Conservation (phyloP, 2,113 vertebrate genomes). For the Gymnorhina tibicen region DNA sequence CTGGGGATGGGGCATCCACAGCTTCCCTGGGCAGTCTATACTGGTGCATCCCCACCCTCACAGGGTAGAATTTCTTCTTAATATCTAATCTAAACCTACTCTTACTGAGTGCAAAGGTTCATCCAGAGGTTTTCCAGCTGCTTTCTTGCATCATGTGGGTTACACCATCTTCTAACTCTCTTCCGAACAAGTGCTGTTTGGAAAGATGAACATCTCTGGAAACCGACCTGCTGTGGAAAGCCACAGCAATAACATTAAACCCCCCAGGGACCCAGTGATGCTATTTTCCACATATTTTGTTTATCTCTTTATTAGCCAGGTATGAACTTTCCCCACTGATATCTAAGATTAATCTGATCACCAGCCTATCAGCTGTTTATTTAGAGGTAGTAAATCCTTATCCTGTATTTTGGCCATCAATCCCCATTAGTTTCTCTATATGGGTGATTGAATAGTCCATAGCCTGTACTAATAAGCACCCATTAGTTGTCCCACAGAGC, state of each 20-base stretch:
- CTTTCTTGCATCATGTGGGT: background rate
- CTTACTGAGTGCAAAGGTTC: background rate
- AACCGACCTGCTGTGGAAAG: background rate
- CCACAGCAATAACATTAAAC: background rate
- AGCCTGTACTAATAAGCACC: conserved; percentile 42
- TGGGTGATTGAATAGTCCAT: conserved; percentile 54
- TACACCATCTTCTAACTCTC: background rate
- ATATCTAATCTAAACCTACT: background rate
- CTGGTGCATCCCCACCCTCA: background rate
- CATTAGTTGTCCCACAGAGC: conserved; percentile 38
- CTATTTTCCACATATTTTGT: background rate
- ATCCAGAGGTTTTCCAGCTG: background rate
- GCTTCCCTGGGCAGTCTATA: background rate
- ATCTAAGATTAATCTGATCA: background rate
- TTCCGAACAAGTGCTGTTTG: background rate
- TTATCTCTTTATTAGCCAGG: background rate
- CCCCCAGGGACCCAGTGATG: background rate
- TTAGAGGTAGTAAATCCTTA: background rate
- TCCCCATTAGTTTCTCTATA: conserved; percentile 40
- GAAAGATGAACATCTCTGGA: background rate
- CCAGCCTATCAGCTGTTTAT: background rate
- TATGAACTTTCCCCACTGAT: background rate
- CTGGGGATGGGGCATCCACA: background rate
- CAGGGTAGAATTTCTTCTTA: background rate
- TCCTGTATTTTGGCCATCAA: conserved; percentile 35